Conservation (phyloP, 2,888 invertebrate genomes). For the Seira musarum region DNA sequence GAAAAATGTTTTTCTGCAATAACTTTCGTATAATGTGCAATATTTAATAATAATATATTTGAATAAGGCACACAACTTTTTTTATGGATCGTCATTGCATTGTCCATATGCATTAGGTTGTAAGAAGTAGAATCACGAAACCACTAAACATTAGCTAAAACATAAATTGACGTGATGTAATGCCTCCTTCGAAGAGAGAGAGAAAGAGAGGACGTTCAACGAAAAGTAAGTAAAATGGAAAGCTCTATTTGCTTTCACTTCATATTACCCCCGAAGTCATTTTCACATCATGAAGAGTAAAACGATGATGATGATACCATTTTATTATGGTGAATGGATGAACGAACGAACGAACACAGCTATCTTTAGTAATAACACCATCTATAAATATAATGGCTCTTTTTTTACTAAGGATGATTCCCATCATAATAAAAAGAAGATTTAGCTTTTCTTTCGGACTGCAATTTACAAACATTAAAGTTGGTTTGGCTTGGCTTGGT, state of each 20-base stretch:
- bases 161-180: too few species aligned
- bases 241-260: not conserved
- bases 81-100: too few species aligned
- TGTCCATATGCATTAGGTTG: too few species aligned
- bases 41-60: too few species aligned
- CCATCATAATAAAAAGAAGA: conserved; percentile 6
- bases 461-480: conserved; percentile 6
- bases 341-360: not conserved
- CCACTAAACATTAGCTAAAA: too few species aligned
- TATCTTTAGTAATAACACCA: not conserved
- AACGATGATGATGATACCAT: too few species aligned
- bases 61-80: too few species aligned
- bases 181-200: too few species aligned
- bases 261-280: conserved; percentile 8
- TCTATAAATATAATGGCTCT: not conserved
- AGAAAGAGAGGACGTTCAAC: not conserved
- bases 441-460: not conserved
- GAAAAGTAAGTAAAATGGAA: not conserved
- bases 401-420: not conserved
- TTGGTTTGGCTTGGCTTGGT: not conserved
- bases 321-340: too few species aligned
- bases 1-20: too few species aligned
- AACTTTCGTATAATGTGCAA: too few species aligned
- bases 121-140: too few species aligned
- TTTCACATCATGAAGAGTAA: not conserved